Conservation (phyloP, 2,113 vertebrate species). For the Protobothrops flavoviridis region DNA sequence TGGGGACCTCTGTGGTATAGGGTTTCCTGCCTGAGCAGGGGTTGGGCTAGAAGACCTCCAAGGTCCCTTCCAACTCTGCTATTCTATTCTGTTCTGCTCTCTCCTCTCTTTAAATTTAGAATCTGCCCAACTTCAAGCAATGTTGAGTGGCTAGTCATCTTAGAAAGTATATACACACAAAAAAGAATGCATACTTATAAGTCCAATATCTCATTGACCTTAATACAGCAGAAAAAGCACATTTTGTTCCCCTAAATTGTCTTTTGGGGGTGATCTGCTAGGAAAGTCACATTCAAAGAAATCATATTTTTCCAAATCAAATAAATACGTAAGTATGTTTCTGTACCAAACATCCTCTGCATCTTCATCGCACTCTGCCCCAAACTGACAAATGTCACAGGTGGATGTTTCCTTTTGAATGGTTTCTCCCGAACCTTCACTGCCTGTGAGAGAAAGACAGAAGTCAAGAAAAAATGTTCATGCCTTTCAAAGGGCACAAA, state of each 20-base stretch:
- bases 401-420: conserved; percentile 96
- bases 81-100: too few relatives aligned
- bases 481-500: neutral
- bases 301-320: neutral
- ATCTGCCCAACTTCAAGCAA: neutral
- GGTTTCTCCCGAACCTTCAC: conserved; percentile 94
- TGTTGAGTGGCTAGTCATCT: neutral
- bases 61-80: too few relatives aligned
- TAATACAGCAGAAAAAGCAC: neutral
- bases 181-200: neutral
- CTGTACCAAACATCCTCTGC: conserved; percentile 96
- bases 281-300: neutral
- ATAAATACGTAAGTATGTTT: conserved; percentile 45
- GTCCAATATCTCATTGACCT: neutral
- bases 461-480: conserved; percentile 37
- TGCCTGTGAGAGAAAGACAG: conserved; percentile 75
- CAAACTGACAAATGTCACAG: conserved; percentile 98
- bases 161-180: neutral
- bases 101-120: neutral
- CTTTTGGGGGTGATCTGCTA: neutral
- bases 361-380: conserved; percentile 97
- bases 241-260: neutral
- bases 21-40: too few relatives aligned
- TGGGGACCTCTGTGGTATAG: too few relatives aligned
- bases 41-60: too few relatives aligned